Evolutionary conservation across 2,113 vertebrate genomes (phyloP).

Genomic region (Odocoileus hemionus): DNA sequence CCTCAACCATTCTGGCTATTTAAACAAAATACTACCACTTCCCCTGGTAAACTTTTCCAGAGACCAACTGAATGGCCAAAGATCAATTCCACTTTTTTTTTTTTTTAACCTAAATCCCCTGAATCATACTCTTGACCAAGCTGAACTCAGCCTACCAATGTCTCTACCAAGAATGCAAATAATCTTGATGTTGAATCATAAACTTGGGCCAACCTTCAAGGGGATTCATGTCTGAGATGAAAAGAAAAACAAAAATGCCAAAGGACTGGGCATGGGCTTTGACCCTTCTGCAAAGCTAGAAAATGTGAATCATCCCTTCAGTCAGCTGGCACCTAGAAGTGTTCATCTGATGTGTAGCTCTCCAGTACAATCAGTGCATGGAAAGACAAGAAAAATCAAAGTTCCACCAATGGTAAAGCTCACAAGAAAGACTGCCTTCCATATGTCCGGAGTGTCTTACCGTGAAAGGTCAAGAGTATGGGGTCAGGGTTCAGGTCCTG

Average conservation of each 20-base stretch:
- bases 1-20: not conserved
- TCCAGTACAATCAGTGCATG: not conserved
- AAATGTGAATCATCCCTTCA: not conserved
- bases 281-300: not conserved
- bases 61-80: not conserved
- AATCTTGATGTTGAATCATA: not conserved
- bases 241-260: not conserved
- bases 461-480: not conserved
- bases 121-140: not conserved
- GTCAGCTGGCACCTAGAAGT: not conserved
- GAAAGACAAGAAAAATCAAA: not conserved
- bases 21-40: constrained; percentile 24
- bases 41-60: not conserved
- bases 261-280: not conserved
- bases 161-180: not conserved
- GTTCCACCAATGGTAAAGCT: not conserved
- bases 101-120: not conserved
- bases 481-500: not conserved
- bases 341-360: not conserved
- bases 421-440: not conserved
- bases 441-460: not conserved
- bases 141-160: not conserved
- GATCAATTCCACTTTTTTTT: not conserved
- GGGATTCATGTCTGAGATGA: not conserved
- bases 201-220: not conserved